Conservation (phyloP, 2,113 vertebrate species). For the Callithrix jacchus region DNA sequence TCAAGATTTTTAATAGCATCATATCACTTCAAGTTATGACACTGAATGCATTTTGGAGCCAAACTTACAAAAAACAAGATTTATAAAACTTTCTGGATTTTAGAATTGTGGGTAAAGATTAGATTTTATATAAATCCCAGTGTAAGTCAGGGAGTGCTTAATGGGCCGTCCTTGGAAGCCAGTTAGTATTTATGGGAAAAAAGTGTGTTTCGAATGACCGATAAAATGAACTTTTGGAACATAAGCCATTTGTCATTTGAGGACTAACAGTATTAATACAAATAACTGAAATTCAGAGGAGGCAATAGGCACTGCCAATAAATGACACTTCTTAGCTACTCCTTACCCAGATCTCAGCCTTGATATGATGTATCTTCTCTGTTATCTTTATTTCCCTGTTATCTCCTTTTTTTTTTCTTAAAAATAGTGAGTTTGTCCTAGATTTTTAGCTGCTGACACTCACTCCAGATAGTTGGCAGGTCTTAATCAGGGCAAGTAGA, state of each 20-base stretch:
- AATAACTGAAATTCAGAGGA: neutral
- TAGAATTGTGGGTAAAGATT: neutral
- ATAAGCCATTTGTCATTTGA: neutral
- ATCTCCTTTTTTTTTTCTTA: constrained; percentile 69
- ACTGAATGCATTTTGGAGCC: neutral
- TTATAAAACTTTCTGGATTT: constrained; percentile 13
- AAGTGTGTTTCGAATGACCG: neutral
- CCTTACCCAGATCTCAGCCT: neutral
- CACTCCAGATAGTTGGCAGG: constrained; percentile 72
- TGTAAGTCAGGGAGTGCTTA: neutral
- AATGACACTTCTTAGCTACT: neutral
- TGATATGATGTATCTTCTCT: neutral
- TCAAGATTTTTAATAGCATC: constrained; percentile 22
- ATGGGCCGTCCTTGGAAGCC: neutral
- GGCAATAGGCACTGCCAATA: too few species aligned
- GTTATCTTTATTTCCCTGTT: constrained; percentile 70
- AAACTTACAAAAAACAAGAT: neutral
- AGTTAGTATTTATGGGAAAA: neutral
- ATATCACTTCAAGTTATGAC: neutral
- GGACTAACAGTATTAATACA: neutral
- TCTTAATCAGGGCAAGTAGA: constrained; percentile 77
- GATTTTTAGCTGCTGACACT: constrained; percentile 75
- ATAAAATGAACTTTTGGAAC: neutral
- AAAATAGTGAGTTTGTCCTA: constrained; percentile 79
- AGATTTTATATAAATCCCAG: neutral